Conservation (phyloP, 2,113 vertebrate species). For the Fukomys damarensis region DNA sequence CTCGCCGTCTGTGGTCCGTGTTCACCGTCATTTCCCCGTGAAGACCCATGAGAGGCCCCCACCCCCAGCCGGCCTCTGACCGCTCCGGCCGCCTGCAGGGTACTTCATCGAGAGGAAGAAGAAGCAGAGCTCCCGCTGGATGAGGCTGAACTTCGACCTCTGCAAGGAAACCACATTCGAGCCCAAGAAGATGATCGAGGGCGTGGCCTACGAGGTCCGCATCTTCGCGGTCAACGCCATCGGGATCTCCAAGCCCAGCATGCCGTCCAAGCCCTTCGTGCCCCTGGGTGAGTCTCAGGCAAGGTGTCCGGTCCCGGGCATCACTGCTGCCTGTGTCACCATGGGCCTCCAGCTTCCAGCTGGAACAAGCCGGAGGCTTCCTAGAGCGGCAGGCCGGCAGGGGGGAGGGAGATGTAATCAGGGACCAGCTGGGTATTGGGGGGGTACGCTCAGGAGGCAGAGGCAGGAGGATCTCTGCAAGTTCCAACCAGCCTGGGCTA, state of each 20-base stretch:
- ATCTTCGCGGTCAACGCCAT: constrained; percentile 97
- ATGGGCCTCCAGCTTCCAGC: background rate
- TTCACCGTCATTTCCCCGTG: too few relatives aligned
- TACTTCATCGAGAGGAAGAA: constrained; percentile 99
- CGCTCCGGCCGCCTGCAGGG: constrained; percentile 84
- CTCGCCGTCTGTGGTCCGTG: too few relatives aligned
- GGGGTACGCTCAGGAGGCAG: background rate
- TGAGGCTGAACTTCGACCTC: constrained; percentile 98
- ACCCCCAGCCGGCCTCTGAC: too few relatives aligned
- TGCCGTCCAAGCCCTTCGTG: constrained; percentile 96
- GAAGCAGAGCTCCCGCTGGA: constrained; percentile 99
- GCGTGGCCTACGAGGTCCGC: constrained; percentile 97
- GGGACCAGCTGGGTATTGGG: background rate
- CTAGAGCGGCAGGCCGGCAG: background rate
- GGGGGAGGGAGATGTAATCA: background rate
- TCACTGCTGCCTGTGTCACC: background rate
- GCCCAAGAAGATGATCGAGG: constrained; percentile 99
- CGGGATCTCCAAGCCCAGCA: constrained; percentile 96
- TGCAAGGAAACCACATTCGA: constrained; percentile 97
- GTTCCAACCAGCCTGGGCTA: background rate
- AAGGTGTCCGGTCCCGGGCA: background rate
- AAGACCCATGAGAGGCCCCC: too few relatives aligned
- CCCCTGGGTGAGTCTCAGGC: constrained; percentile 93
- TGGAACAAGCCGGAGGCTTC: background rate
- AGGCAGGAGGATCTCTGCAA: background rate